Percentiles rank a stretch among this genome's conserved stretches.
Evolutionary conservation across 2,888 invertebrate genomes (phyloP).

Genomic region (Tipula vernalis): DNA sequence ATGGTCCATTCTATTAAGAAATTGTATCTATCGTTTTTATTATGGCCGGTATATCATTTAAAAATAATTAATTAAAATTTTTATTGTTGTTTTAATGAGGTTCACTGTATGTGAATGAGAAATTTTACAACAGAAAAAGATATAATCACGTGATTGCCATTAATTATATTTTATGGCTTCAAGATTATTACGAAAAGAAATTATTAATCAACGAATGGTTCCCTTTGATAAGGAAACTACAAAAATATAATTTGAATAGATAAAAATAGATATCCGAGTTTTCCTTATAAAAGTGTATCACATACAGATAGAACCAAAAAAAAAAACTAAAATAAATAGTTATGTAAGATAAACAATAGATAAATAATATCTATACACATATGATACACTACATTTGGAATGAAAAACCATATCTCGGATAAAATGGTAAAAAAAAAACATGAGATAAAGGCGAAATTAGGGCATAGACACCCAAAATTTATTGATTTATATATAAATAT

Average conservation of each 20-base stretch:
- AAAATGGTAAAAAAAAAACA: neutral
- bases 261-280: neutral
- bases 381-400: neutral
- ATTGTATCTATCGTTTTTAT: neutral
- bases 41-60: neutral
- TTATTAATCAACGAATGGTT: neutral
- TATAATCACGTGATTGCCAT: neutral
- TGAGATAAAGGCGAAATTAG: neutral
- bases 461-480: neutral
- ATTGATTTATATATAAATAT: neutral
- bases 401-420: neutral
- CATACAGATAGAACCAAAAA: neutral
- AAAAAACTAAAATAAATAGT: neutral
- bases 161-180: neutral
- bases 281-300: neutral
- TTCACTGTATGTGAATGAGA: neutral
- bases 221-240: neutral
- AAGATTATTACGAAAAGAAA: neutral
- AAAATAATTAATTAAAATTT: neutral
- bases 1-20: neutral
- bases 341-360: neutral
- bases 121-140: neutral
- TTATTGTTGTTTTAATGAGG: neutral
- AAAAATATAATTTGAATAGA: neutral
- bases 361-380: neutral